These are phyloP conservation scores for Mactra quadrangularis DNA, from an alignment of 1,140 invertebrate species.

Conservation along the genomic window DNA sequence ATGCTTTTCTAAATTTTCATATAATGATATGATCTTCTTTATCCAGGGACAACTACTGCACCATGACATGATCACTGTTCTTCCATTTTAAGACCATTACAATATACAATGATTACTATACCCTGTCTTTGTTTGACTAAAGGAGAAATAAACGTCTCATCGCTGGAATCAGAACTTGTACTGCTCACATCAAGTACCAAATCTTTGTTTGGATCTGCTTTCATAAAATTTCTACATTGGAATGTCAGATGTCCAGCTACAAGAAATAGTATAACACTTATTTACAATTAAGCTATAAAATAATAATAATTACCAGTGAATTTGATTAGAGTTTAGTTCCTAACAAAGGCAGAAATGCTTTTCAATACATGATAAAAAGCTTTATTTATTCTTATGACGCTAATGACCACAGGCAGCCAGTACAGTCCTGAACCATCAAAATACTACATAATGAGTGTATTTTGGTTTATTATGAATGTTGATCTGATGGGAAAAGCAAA, in stretches of 20 bases:
- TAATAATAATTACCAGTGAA: no score
- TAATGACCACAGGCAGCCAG: no score
- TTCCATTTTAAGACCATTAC: background rate
- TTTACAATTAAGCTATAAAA: no score
- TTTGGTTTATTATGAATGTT: no score
- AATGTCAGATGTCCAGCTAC: slow-evolving; percentile 96
- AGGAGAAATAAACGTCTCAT: slow-evolving; percentile 87
- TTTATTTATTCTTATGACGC: no score
- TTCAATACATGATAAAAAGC: no score
- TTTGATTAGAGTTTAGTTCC: no score
- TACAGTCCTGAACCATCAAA: no score
- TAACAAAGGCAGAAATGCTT: no score
- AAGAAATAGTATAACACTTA: no score
- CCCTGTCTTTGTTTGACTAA: slow-evolving; percentile 73
- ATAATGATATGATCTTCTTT: slow-evolving; percentile 13
- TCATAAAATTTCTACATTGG: slow-evolving; percentile 98
- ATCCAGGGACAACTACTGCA: background rate
- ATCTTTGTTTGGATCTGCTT: slow-evolving; percentile 91
- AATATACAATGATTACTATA: slow-evolving; percentile 38
- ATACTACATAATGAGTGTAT: no score
- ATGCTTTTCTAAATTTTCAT: background rate
- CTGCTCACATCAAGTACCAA: slow-evolving; percentile 97
- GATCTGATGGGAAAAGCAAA: no score
- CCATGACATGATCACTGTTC: background rate
- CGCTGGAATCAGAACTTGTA: slow-evolving; percentile 94